These are phyloP conservation scores for Incurvaria masculella DNA, from an alignment of 2,888 invertebrate genomes.

Conservation along the genomic window DNA sequence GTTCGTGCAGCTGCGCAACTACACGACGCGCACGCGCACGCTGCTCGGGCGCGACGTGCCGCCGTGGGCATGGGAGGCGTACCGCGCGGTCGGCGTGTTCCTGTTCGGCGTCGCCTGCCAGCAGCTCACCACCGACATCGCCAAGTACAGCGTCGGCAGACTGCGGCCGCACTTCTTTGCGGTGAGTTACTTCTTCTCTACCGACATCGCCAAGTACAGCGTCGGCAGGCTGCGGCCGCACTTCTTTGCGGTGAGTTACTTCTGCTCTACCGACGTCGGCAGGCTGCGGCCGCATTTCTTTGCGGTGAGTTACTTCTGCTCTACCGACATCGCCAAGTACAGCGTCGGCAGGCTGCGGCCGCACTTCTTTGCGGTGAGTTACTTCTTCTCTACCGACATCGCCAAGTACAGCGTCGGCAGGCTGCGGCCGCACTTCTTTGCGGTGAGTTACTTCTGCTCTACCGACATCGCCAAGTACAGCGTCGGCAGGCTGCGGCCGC, in stretches of 20 bases:
- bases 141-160: conserved; percentile 91
- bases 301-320: conserved; percentile 64
- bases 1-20: conserved; percentile 57
- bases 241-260: conserved; percentile 71
- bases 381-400: conserved; percentile 89
- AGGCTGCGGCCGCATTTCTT: conserved; percentile 94
- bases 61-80: conserved; percentile 70
- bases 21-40: conserved; percentile 40
- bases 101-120: conserved; percentile 84
- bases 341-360: conserved; percentile 90
- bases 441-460: conserved; percentile 66
- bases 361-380: conserved; percentile 82
- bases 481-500: conserved; percentile 89
- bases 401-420: conserved; percentile 93
- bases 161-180: conserved; percentile 92
- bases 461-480: conserved; percentile 94
- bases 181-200: conserved; percentile 74
- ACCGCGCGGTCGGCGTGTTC: conserved; percentile 75
- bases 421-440: conserved; percentile 91
- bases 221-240: conserved; percentile 93
- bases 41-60: conserved; percentile 64
- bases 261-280: no score
- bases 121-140: conserved; percentile 87
- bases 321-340: conserved; percentile 93
- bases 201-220: conserved; percentile 91